Evolutionary conservation across 2,888 invertebrate genomes (phyloP).

Genomic region (Euproctis similis): DNA sequence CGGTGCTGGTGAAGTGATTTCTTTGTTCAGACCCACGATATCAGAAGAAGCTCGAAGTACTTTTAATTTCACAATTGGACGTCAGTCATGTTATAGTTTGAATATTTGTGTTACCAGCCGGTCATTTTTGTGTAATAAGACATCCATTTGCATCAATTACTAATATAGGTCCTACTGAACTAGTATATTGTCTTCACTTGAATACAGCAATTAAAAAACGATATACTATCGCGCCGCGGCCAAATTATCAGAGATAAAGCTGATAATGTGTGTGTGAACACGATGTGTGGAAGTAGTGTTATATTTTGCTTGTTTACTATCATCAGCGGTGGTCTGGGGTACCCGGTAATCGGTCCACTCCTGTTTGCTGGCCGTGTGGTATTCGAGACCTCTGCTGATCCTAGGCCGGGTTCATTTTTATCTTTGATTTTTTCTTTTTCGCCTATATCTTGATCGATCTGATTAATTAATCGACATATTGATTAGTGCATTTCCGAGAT

Average conservation of each 20-base stretch:
- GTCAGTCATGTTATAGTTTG: too few relatives aligned
- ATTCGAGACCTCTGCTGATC: constrained; percentile 78
- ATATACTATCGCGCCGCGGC: constrained; percentile 19
- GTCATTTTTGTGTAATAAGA: too few relatives aligned
- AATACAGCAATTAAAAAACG: constrained; percentile 10
- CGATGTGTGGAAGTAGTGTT: constrained; percentile 40
- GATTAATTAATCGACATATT: constrained; percentile 49
- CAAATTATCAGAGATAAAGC: constrained; percentile 58
- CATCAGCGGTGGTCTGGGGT: constrained; percentile 75
- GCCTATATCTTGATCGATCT: constrained; percentile 59
- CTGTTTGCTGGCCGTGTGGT: constrained; percentile 58
- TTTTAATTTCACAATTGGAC: too few relatives aligned
- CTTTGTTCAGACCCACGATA: too few relatives aligned
- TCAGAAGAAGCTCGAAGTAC: too few relatives aligned
- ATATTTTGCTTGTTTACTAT: constrained; percentile 49
- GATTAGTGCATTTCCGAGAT: too few relatives aligned
- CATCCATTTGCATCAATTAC: too few relatives aligned
- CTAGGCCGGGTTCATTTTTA: constrained; percentile 58
- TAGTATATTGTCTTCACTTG: neutral
- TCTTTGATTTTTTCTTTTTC: constrained; percentile 57
- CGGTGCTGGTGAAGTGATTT: too few relatives aligned
- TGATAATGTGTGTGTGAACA: constrained; percentile 36
- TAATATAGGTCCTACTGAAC: too few relatives aligned
- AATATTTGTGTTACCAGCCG: too few relatives aligned
- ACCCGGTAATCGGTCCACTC: constrained; percentile 47